Conservation (phyloP, 2,797 vertebrate species). For the Calcarius lapponicus region DNA sequence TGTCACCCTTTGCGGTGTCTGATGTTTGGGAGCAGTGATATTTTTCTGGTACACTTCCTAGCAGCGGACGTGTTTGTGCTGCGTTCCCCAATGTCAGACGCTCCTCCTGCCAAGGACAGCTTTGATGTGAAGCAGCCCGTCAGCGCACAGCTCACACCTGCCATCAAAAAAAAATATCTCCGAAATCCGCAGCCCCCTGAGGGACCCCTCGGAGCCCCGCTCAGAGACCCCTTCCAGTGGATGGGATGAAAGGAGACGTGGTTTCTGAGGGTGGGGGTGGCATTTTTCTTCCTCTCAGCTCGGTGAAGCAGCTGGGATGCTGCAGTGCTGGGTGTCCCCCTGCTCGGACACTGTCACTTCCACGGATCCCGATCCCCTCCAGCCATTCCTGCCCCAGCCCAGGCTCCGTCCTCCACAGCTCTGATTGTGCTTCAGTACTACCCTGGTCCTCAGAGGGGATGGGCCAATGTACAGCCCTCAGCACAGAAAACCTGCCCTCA, state of each 20-base stretch:
- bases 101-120: not conserved
- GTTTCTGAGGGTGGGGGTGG: not conserved
- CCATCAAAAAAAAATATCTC: not conserved
- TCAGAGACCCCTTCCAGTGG: not conserved
- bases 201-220: not conserved
- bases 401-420: not conserved
- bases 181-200: not conserved
- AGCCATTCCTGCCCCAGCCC: not conserved
- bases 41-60: not conserved
- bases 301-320: not conserved
- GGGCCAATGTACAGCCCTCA: accelerated
- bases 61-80: not conserved
- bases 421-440: not conserved
- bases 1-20: not conserved
- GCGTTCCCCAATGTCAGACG: not conserved
- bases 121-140: not conserved
- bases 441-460: not conserved
- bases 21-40: not conserved
- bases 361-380: accelerated
- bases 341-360: not conserved
- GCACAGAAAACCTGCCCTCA: accelerated
- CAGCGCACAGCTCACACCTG: not conserved
- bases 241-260: not conserved
- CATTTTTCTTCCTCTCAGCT: not conserved
- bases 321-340: not conserved